Base-by-base conservation (phyloP, 2,797 vertebrate species). In the Catostomus latipinnis region DNA sequence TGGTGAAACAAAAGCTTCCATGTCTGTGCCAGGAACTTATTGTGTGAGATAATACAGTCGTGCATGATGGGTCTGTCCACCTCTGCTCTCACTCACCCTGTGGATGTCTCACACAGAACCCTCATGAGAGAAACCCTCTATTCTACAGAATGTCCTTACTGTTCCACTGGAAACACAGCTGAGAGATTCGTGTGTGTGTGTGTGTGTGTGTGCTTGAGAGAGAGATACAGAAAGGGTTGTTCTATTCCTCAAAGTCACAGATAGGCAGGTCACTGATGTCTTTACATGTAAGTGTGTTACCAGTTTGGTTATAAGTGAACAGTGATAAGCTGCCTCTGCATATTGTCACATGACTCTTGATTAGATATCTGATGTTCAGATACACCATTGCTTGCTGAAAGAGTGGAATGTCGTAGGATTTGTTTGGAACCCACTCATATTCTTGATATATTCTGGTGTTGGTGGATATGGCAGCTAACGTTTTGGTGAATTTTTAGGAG, bases 71-170 rank as follows among this genome's bases (percentile, higher is more conserved):
- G 76, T 68, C 52, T 53, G 61, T 22, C 65, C 34, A 10, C 60
- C 82, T 56, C 34, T 65, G 76, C 82, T 76, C 65, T 75, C 22
- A 8, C 49, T 82, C 70, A 80, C 74, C 82, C 69, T 60, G 18
- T 48, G 63, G 60, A 56, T 66, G 54, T 16, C 12, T 22, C 54
- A 78, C 62, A 63, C 49, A 79, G 13, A 8, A 56, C 16, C 14
- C 58, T 79, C 80, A 92, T 91, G 92, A 90, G 34, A 34, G 85
- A 82, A 77, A 58, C 53, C 78, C 87, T 89, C 88, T 92, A 89
- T 93, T 81, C 81, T 62, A 34, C 77, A 75, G 61, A 78, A 84
- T 91, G 88, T 92, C 88, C 87, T 93, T 90, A 92, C 54, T 75
- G 60, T 85, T 83, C 46, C 65, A 58, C 72, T 76, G 22, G 53